phyloP scores from a whole-genome alignment of 2,797 vertebrate genomes.

The Discoglossus pictus region DNA sequence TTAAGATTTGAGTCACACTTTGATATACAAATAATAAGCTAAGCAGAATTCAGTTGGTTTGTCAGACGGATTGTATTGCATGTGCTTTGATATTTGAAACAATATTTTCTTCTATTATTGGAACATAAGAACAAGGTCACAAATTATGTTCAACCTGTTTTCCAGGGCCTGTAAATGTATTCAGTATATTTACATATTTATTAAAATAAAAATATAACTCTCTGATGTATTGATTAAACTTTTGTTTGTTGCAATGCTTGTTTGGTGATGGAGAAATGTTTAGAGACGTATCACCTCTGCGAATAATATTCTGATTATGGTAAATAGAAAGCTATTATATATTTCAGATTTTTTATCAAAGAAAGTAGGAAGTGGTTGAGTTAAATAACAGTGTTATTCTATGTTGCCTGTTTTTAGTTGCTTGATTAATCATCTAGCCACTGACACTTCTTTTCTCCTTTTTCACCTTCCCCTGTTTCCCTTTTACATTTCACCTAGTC shows the following conservation, averaged over 20 bases:
- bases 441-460: too few species aligned
- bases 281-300: too few species aligned
- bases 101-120: slow-evolving; percentile 27
- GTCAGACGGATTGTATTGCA: slow-evolving; percentile 16
- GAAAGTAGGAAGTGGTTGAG: too few species aligned
- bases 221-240: not conserved
- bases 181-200: slow-evolving; percentile 26
- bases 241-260: not conserved
- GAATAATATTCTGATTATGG: too few species aligned
- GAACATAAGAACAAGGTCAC: slow-evolving; percentile 22
- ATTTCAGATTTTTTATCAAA: too few species aligned
- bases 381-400: too few species aligned
- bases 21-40: not conserved
- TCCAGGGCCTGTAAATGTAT: not conserved
- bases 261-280: slow-evolving; percentile 1
- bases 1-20: not conserved
- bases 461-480: too few species aligned
- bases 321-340: too few species aligned
- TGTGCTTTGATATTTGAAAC: slow-evolving; percentile 10
- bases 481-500: too few species aligned
- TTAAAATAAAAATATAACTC: not conserved
- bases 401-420: too few species aligned
- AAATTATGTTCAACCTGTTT: not conserved
- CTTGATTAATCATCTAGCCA: too few species aligned
- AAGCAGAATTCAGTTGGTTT: not conserved